These are phyloP conservation scores for Nannoperca australis DNA, from an alignment of 2,797 vertebrate species.

Conservation along the genomic window DNA sequence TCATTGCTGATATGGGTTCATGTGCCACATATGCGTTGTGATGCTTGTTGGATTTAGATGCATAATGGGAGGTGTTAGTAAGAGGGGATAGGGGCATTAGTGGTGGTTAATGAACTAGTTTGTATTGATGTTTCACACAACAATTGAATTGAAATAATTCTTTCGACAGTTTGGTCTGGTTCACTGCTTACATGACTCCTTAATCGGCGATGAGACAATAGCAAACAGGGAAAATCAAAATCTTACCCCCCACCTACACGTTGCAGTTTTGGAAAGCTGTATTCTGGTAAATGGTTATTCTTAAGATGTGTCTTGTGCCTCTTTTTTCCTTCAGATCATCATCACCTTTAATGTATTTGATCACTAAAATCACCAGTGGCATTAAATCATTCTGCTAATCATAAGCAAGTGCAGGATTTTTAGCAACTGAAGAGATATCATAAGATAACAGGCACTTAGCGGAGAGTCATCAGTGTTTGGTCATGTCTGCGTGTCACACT, in stretches of 20 bases:
- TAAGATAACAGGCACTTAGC: conserved; percentile 49
- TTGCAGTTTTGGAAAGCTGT: conserved; percentile 92
- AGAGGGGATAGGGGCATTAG: conserved; percentile 51
- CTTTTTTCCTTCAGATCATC: conserved; percentile 84
- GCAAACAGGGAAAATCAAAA: conserved; percentile 91
- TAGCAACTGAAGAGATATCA: conserved; percentile 44
- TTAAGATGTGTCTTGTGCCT: conserved; percentile 87
- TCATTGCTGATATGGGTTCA: conserved; percentile 65
- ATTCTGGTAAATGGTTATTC: conserved; percentile 90
- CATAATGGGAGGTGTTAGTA: conserved; percentile 46
- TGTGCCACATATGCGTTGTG: conserved; percentile 74
- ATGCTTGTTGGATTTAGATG: conserved; percentile 50
- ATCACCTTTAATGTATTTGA: conserved; percentile 83
- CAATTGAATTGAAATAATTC: conserved; percentile 86
- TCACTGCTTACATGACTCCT: conserved; percentile 92
- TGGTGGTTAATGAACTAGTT: conserved; percentile 68
- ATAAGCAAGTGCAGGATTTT: conserved; percentile 65
- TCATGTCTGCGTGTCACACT: conserved; percentile 83
- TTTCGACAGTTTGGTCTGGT: conserved; percentile 92
- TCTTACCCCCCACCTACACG: conserved; percentile 88
- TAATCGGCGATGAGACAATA: conserved; percentile 91
- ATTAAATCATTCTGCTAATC: conserved; percentile 86
- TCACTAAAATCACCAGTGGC: conserved; percentile 88
- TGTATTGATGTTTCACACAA: conserved; percentile 81
- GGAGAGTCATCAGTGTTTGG: conserved; percentile 84